Evolutionary conservation across 2,888 invertebrate species (phyloP).

Genomic region (Ctena decussata): DNA sequence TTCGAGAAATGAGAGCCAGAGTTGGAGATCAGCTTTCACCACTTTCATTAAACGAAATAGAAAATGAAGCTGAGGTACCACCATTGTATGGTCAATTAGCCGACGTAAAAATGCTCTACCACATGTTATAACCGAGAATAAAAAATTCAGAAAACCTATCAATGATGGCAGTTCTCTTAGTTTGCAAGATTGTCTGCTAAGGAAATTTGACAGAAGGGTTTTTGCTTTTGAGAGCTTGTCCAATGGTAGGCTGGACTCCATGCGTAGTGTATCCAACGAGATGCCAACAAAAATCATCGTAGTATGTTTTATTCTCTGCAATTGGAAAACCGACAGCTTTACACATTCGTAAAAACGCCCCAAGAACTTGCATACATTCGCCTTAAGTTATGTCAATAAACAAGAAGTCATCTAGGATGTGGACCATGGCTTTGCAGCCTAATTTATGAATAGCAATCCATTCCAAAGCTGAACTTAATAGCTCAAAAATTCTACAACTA

Average conservation of each 20-base stretch:
- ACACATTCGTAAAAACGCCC: constrained; percentile 27
- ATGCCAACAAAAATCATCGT: constrained; percentile 35
- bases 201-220: background rate
- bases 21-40: constrained; percentile 12
- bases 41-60: constrained; percentile 24
- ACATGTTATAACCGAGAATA: constrained; percentile 34
- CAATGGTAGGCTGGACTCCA: constrained; percentile 34
- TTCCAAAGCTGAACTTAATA: constrained; percentile 37
- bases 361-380: no score
- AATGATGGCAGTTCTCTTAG: constrained; percentile 20
- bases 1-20: constrained; percentile 26
- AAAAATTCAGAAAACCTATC: constrained; percentile 34
- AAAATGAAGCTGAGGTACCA: constrained; percentile 24
- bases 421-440: background rate
- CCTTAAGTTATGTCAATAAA: constrained; percentile 22
- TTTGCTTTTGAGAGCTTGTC: constrained; percentile 9
- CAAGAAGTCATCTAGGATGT: constrained; percentile 45
- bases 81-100: constrained; percentile 33
- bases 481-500: constrained; percentile 30
- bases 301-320: constrained; percentile 24
- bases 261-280: constrained; percentile 21
- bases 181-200: background rate
- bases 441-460: constrained; percentile 3
- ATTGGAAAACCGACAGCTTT: constrained; percentile 23
- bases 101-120: constrained; percentile 33